These are phyloP conservation scores for Neosalanx taihuensis DNA, from an alignment of 2,797 vertebrate species.

Conservation along the genomic window DNA sequence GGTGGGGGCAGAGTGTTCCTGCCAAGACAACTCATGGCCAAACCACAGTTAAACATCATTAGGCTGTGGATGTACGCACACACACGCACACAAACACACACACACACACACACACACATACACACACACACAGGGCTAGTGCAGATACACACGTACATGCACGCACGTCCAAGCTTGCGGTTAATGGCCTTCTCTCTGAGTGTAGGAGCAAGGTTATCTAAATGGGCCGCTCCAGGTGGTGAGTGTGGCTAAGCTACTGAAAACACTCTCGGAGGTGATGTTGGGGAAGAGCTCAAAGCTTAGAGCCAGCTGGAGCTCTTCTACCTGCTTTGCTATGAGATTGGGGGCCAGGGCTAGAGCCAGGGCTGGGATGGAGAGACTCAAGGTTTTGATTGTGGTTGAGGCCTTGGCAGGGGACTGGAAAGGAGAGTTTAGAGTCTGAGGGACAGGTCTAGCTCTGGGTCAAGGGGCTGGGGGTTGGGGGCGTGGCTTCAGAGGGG, in stretches of 20 bases:
- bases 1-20: constrained; percentile 47
- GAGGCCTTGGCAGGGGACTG: too few species aligned
- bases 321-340: not conserved
- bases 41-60: constrained; percentile 35
- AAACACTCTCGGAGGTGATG: not conserved
- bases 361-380: too few species aligned
- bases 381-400: too few species aligned
- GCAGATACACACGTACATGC: not conserved
- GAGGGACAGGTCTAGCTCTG: constrained; percentile 26
- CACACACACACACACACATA: constrained; percentile 5
- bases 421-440: not conserved
- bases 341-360: too few species aligned
- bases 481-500: not conserved
- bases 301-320: not conserved
- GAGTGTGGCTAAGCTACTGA: not conserved
- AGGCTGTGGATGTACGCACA: constrained; percentile 19
- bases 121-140: not conserved
- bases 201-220: too few species aligned
- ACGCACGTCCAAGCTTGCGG: not conserved
- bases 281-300: not conserved
- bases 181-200: too few species aligned
- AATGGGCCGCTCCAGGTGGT: not conserved
- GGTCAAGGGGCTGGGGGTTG: constrained; percentile 21
- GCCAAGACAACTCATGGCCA: constrained; percentile 42
- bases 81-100: constrained; percentile 13